Evolutionary conservation across 2,888 invertebrate species (phyloP).

Genomic region (Laspeyria flexula): DNA sequence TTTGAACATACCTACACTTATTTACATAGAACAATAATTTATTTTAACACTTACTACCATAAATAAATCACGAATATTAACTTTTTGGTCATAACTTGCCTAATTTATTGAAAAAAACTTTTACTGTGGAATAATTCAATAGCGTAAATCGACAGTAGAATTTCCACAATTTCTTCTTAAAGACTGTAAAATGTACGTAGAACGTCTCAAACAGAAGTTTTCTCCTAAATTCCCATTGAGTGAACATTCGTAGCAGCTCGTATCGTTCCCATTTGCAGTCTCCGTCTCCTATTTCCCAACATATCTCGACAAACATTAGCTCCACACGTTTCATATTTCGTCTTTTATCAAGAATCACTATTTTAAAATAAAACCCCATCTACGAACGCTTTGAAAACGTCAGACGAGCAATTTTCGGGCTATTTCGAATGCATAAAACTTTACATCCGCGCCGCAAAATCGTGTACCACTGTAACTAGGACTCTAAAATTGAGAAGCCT

Average conservation of each 20-base stretch:
- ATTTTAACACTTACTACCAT: too few species aligned
- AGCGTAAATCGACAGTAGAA: too few species aligned
- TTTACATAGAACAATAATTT: too few species aligned
- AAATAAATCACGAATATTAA: too few species aligned
- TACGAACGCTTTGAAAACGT: constrained; percentile 65
- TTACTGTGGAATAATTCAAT: too few species aligned
- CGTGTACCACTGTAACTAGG: constrained; percentile 50
- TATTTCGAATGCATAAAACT: constrained; percentile 79
- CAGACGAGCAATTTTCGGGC: constrained; percentile 77
- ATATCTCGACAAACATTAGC: constrained; percentile 35
- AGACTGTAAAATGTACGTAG: background rate
- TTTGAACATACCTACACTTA: too few species aligned
- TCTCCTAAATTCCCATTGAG: background rate
- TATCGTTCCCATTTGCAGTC: constrained; percentile 23
- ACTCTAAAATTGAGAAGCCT: constrained; percentile 28
- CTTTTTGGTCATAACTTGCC: too few species aligned
- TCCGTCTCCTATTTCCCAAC: constrained; percentile 25
- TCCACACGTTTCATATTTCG: constrained; percentile 37
- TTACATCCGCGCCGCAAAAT: constrained; percentile 67
- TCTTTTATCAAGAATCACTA: constrained; percentile 44
- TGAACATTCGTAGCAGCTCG: background rate
- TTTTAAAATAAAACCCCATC: constrained; percentile 54
- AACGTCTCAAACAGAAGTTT: constrained; percentile 1
- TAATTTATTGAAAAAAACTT: too few species aligned
- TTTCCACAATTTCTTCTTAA: background rate